Percentiles rank a stretch among this genome's conserved stretches.
These are phyloP conservation scores for Pseudopipra pipra DNA, from an alignment of 2,113 vertebrate species.

Conservation along the genomic window DNA sequence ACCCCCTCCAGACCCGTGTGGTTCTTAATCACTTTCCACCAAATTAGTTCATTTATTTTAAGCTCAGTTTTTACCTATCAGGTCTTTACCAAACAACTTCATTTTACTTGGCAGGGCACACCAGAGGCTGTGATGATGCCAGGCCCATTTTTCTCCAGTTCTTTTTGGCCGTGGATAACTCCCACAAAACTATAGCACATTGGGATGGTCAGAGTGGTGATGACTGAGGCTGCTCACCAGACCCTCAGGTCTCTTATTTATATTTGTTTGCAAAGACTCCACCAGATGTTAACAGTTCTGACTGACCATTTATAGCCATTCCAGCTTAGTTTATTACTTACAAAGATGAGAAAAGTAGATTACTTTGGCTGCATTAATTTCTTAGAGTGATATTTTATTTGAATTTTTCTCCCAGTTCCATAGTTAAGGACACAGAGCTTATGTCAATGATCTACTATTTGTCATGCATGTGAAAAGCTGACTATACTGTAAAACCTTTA, in stretches of 20 bases:
- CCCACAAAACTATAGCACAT: neutral
- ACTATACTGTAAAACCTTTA: neutral
- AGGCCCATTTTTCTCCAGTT: neutral
- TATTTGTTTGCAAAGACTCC: neutral
- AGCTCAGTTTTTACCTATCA: neutral
- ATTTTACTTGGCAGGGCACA: neutral
- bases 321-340: neutral
- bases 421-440: neutral
- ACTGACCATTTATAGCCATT: neutral
- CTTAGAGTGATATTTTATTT: neutral
- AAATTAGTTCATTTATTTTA: conserved; percentile 11
- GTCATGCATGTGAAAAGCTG: neutral
- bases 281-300: neutral
- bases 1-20: neutral
- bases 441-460: neutral
- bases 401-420: neutral
- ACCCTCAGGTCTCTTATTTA: neutral
- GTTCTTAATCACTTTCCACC: conserved; percentile 42
- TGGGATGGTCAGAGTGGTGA: accelerated
- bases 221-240: neutral
- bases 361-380: neutral
- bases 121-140: neutral
- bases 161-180: neutral
- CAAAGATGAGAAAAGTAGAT: neutral
- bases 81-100: neutral